These are phyloP conservation scores for Calliphora vomitoria DNA, from an alignment of 2,888 invertebrate genomes.

Conservation along the genomic window DNA sequence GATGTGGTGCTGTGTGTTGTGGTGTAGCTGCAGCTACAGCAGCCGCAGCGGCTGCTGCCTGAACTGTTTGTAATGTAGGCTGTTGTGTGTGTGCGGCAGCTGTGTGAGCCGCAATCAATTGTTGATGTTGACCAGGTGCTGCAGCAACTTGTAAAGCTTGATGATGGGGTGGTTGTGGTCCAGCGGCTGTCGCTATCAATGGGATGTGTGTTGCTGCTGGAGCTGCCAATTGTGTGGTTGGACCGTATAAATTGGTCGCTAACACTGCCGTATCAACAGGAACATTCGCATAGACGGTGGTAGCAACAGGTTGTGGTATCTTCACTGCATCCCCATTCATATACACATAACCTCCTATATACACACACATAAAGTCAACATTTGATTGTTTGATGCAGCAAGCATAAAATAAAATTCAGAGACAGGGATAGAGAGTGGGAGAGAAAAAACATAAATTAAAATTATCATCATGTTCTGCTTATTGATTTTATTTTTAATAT, in stretches of 20 bases:
- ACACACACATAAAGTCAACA: constrained; percentile 1
- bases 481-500: constrained; percentile 8
- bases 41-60: constrained; percentile 74
- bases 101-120: constrained; percentile 75
- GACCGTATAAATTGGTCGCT: constrained; percentile 83
- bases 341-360: constrained; percentile 88
- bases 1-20: constrained; percentile 69
- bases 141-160: constrained; percentile 76
- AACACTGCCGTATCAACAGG: constrained; percentile 87
- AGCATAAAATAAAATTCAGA: not conserved
- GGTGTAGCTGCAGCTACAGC: constrained; percentile 73
- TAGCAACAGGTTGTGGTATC: constrained; percentile 87
- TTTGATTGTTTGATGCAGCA: not conserved
- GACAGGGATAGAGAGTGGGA: not conserved
- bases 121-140: constrained; percentile 76
- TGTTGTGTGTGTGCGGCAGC: constrained; percentile 76
- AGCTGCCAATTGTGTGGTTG: constrained; percentile 82
- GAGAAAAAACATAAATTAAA: not conserved
- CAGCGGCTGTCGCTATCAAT: constrained; percentile 81
- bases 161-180: constrained; percentile 78
- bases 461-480: constrained; percentile 1
- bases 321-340: constrained; percentile 94
- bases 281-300: constrained; percentile 88
- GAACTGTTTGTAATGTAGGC: constrained; percentile 77
- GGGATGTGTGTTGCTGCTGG: constrained; percentile 82